Base-by-base conservation (phyloP, 1,140 invertebrate genomes). In the Zaprionus camerounensis region DNA sequence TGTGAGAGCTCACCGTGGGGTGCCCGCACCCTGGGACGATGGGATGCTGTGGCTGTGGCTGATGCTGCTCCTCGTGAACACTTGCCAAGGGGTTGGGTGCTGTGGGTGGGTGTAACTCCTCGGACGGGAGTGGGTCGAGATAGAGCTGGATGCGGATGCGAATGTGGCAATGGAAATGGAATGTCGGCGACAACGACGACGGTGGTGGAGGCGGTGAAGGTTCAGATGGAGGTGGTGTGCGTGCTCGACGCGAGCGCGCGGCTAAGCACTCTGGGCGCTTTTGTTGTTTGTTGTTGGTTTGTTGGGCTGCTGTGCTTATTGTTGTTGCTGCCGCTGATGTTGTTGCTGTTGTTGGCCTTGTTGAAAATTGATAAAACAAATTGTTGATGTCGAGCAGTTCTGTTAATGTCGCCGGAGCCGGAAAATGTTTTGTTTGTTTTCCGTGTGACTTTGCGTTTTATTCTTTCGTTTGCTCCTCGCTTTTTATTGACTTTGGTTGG, bases 281-380 rank as follows among this genome's bases (percentile, higher is more conserved):
- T 88, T 88, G 79, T 90, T 84, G 78, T 88, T 81, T 87, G 70
- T 76, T 87, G 70, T 63, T 80, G 80, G 75, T 74, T 75, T 71
- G 64, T 76, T 56, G 68, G 57, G 75, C 62, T 76, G 61, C 49
- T 76, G 62, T 36, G 61, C 44, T 67, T 64, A 28, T 72, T 75
- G 59, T 69, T 75, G 66, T 49, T 65, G 65, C 44, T 76, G 51
- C 26, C 28, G 28, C 46, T 76, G 56, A 24, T 68, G 63, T 31
- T 76, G 71, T 28, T 76, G 58, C 20, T 26, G 69, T 61, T 83
- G 80, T 78, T 88, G 78, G 76, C 73, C 78, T 87, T 91, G 88
- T 90, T 91, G 88, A 82, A 91, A 91, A 91, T 91, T 91, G 88
- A 87, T 88, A 91, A 91, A 91, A 91, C 88, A 91, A 91, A 91